Percentiles rank a stretch among this genome's conserved stretches.
Conservation (phyloP, 2,888 invertebrate genomes). For the Pollenia labialis region DNA sequence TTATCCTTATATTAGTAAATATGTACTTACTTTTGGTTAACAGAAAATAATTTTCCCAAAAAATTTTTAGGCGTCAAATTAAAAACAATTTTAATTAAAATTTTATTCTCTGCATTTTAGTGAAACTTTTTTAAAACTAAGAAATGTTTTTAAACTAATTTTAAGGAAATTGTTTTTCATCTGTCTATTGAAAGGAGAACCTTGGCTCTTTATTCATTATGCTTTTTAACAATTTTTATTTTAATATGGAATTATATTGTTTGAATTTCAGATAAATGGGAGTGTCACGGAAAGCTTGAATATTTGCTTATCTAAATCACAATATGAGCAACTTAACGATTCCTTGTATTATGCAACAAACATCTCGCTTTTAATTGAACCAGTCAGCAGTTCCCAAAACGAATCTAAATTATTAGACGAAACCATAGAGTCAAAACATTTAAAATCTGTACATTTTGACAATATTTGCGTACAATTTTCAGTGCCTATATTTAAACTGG, state of each 20-base stretch:
- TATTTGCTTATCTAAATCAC: slow-evolving; percentile 92
- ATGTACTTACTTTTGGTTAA: too few species aligned
- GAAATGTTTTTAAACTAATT: too few species aligned
- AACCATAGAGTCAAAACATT: background rate
- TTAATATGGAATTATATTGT: background rate
- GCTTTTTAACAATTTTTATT: background rate
- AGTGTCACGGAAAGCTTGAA: slow-evolving; percentile 93
- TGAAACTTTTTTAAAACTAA: too few species aligned
- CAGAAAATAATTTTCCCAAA: too few species aligned
- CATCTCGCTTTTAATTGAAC: slow-evolving; percentile 42
- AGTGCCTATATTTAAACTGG: slow-evolving; percentile 90
- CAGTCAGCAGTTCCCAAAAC: background rate
- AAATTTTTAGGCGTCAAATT: too few species aligned
- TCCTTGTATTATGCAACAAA: slow-evolving; percentile 85
- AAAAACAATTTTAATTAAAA: too few species aligned
- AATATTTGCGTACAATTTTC: slow-evolving; percentile 87
- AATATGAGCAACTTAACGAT: slow-evolving; percentile 95
- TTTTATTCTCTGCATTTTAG: too few species aligned
- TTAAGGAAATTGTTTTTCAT: too few species aligned
- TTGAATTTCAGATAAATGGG: slow-evolving; percentile 87
- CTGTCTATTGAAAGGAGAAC: too few species aligned
- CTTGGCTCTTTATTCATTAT: too few species aligned
- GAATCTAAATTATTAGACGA: background rate
- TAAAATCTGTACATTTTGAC: slow-evolving; percentile 3
- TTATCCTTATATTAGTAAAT: too few species aligned